Base-by-base conservation (phyloP, 2,797 vertebrate species). In the Scyliorhinus canicula region DNA sequence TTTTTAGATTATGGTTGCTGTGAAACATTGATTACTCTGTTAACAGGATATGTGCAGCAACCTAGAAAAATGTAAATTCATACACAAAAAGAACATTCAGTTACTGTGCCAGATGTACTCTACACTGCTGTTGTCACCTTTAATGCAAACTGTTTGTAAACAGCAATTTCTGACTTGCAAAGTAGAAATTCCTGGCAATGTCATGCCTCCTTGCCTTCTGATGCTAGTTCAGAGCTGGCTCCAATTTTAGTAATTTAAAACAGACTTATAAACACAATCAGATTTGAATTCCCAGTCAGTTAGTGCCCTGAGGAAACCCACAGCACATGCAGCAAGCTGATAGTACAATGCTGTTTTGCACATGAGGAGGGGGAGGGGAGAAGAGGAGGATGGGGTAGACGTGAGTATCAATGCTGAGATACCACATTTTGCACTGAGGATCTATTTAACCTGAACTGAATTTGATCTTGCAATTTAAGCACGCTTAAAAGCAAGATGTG, bases 201-300 rank as follows among this genome's bases (percentile, higher is more conserved):
- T 35, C 57, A 57, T 21, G 16, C 9, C 40, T 91, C 88, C 57
- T 60, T 91, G 88, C 19, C n/a, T 65, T 91, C n/a, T 65, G 16
- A 63, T 63, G 57, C 57, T 44, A 24, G 19, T 65, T 91, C 21
- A 40, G 63, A 65, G 88, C 60, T 65, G 88, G n/a, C 60, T 91
- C 35, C 40, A 91, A 91, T 63, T 91, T 91, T 40, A 65, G n/a
- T 63, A 91, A 91, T 63, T 91, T 91, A 60, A 91, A 91, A 65
- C 88, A 65, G 57, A 91, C 88, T 11, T 91, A 6, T 91, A 91
- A 91, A 65, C 60, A 63, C 60, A 63, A n/a, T 91, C 57, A 91
- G 57, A 63, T 91, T 40, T 91, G 60, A 91, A 91, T 91, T 91
- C n/a, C 21, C n/a, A 91, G 60, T 91, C 60, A 28, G n/a, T 44